These are phyloP conservation scores for Zeuzera pyrina DNA, from an alignment of 2,888 invertebrate species.

Conservation along the genomic window DNA sequence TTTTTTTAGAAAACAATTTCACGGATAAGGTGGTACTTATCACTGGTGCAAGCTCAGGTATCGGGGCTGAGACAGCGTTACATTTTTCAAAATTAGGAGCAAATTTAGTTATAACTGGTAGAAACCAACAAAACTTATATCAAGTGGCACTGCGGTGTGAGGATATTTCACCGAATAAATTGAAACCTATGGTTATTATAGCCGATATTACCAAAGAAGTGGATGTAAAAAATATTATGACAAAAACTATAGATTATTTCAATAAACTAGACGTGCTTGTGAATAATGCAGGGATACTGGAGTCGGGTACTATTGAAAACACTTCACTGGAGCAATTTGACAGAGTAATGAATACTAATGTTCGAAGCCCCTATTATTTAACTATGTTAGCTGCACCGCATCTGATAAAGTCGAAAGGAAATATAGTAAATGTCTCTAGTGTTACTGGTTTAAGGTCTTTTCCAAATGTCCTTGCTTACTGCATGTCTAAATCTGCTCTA, in stretches of 20 bases:
- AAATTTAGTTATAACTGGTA: slow-evolving; percentile 75
- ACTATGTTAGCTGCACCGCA: slow-evolving; percentile 89
- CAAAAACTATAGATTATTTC: slow-evolving; percentile 77
- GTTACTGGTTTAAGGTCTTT: slow-evolving; percentile 92
- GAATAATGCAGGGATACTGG: slow-evolving; percentile 91
- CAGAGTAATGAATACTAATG: slow-evolving; percentile 88
- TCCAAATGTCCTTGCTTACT: slow-evolving; percentile 90
- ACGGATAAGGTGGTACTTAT: slow-evolving; percentile 74
- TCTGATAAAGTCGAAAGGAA: slow-evolving; percentile 84
- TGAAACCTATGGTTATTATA: slow-evolving; percentile 69
- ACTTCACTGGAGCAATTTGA: slow-evolving; percentile 89
- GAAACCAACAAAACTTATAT: slow-evolving; percentile 79
- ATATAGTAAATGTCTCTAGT: slow-evolving; percentile 94
- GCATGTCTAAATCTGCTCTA: slow-evolving; percentile 92
- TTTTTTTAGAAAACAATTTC: too few species aligned
- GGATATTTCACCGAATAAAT: slow-evolving; percentile 36
- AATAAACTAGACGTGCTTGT: slow-evolving; percentile 83
- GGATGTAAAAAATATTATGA: slow-evolving; percentile 77
- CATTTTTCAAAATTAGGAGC: slow-evolving; percentile 79
- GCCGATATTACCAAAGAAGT: slow-evolving; percentile 79
- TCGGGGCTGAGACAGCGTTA: slow-evolving; percentile 79
- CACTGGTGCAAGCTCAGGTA: slow-evolving; percentile 83
- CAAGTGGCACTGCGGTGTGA: slow-evolving; percentile 74
- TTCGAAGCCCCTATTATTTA: slow-evolving; percentile 82
- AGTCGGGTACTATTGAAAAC: slow-evolving; percentile 85